Percentiles rank a stretch among this genome's conserved stretches.
These are phyloP conservation scores for Lysandra coridon DNA, from an alignment of 2,888 invertebrate species.

Conservation along the genomic window DNA sequence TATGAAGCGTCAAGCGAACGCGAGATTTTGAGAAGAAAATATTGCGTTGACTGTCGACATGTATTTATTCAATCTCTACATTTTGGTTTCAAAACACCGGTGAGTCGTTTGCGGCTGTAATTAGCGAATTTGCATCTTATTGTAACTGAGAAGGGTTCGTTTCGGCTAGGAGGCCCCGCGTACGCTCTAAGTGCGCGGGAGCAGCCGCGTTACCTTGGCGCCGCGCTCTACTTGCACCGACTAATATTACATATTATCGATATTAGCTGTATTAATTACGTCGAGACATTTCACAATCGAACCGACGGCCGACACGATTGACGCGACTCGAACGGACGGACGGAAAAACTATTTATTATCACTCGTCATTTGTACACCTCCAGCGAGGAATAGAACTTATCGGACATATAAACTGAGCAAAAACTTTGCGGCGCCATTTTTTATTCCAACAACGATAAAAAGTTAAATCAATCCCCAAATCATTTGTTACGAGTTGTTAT, in stretches of 20 bases:
- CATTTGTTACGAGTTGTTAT: not conserved
- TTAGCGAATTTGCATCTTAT: slow-evolving; percentile 1
- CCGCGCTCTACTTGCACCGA: slow-evolving; percentile 24
- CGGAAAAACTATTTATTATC: not conserved
- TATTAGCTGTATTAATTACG: slow-evolving; percentile 17
- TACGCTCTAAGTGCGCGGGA: not conserved
- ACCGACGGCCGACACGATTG: not conserved
- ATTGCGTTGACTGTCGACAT: not conserved
- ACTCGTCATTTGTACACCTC: not conserved
- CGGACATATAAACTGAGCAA: not conserved
- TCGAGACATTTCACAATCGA: not conserved
- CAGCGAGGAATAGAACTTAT: not conserved
- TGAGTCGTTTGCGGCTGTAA: not conserved
- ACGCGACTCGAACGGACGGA: not conserved
- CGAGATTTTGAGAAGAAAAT: not conserved
- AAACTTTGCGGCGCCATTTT: not conserved
- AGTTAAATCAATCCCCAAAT: not conserved
- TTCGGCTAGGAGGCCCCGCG: not conserved
- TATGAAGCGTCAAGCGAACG: not conserved
- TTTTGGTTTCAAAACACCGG: not conserved
- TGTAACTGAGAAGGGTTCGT: not conserved
- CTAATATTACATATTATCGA: slow-evolving; percentile 25
- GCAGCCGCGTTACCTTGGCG: slow-evolving; percentile 18
- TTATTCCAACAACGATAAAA: not conserved
- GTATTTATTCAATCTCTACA: not conserved